Evolutionary conservation across 2,113 vertebrate genomes (phyloP).

Genomic region (Ophiodon elongatus): DNA sequence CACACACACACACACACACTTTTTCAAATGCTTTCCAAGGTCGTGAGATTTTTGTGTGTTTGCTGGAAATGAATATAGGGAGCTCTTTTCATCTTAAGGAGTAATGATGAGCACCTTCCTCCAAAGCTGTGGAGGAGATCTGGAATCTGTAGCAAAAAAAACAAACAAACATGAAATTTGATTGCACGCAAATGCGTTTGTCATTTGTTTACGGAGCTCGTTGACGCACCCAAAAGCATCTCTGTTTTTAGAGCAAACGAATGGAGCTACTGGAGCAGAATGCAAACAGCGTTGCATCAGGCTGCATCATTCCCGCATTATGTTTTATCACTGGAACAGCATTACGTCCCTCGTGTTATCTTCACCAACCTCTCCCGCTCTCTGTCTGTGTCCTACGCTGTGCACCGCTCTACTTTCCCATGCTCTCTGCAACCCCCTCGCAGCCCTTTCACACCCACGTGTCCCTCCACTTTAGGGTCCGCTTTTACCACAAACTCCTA

Average conservation of each 20-base stretch:
- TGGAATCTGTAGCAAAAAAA: constrained; percentile 15
- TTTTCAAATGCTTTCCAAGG: constrained; percentile 64
- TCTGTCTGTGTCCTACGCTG: constrained; percentile 18
- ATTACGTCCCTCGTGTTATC: constrained; percentile 47
- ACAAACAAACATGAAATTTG: constrained; percentile 51
- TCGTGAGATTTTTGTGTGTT: constrained; percentile 51
- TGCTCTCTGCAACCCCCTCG: constrained; percentile 59
- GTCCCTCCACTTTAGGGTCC: constrained; percentile 52
- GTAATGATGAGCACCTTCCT: constrained; percentile 59
- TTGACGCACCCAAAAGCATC: constrained; percentile 40
- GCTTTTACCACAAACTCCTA: constrained; percentile 40
- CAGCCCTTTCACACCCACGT: constrained; percentile 64
- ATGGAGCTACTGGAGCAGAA: constrained; percentile 37
- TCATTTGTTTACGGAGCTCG: constrained; percentile 50
- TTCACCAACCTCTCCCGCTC: constrained; percentile 38
- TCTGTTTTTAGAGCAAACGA: constrained; percentile 11
- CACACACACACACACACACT: background rate
- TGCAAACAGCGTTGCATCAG: constrained; percentile 63
- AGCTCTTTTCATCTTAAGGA: constrained; percentile 56
- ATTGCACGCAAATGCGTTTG: constrained; percentile 47
- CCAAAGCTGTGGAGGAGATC: constrained; percentile 50
- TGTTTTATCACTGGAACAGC: constrained; percentile 45
- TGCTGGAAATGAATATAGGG: constrained; percentile 43
- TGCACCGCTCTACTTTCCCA: constrained; percentile 47
- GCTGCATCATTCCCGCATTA: constrained; percentile 40